Evolutionary conservation across 2,113 vertebrate species (phyloP), one percentile per base, ranked within the genome.

Genomic region (Protobothrops mucrosquamatus): DNA sequence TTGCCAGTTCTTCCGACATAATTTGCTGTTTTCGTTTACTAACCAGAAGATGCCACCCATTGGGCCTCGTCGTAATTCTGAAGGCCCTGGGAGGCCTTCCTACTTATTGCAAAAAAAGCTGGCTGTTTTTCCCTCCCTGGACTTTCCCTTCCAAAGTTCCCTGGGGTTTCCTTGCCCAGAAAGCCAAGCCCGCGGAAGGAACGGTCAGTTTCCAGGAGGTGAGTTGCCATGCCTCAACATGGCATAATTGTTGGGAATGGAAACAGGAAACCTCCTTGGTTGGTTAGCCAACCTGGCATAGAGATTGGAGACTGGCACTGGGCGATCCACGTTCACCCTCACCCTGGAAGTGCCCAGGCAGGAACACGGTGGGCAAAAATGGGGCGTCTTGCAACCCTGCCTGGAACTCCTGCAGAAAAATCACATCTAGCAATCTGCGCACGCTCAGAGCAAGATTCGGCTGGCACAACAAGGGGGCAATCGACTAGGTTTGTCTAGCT

Each of bases 1-100:
- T 64, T 64, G 74, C 92, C 55, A 29, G 39, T 86, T 90, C 88
- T 57, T 87, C 90, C 43, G 81, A 52, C 88, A 85, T 93, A 93
- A 93, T 93, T 93, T 61, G 74, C 69, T 89, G 54, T 61, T 61
- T 89, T 85, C 43, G 2, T 61, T 93, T 86, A 46, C 74, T 90
- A 52, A 39, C 29, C 20, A 6, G 24, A 23, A 52, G 74, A n/a
- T 61, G 18, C 26, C 64, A 43, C 52, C 88, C 43, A 2, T 81
- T 54, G 88, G 69, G 39, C 29, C 10, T 55, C 24, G 15, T 43
- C 14, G 1, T 86, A 46, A 57, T 46, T 57, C 22, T 22, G 54
- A 89, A 89, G 61, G 39, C 26, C 5, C 43, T 51, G 7, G 20
- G 34, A 26, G 74, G 39, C 61, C n/a, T 29, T 48, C 12, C 89